phyloP scores from a whole-genome alignment of 92 coral and sea anemone species.

The Blastomussa wellsi region DNA sequence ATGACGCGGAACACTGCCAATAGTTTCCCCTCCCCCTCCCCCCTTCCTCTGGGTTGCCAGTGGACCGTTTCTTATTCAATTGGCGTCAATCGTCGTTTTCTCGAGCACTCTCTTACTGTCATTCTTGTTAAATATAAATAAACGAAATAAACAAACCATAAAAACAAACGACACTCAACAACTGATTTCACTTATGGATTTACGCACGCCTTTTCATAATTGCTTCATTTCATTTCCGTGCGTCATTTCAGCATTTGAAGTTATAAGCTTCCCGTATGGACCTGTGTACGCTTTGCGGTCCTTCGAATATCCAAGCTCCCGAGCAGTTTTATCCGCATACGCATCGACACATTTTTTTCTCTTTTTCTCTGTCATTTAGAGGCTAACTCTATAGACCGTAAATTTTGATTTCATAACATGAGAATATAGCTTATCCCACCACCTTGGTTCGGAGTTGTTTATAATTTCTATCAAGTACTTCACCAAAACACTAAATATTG shows the following conservation, averaged over 20 bases:
- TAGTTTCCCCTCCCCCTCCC: too few relatives aligned
- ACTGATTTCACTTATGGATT: neutral
- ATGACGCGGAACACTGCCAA: too few relatives aligned
- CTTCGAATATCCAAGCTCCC: neutral
- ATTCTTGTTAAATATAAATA: neutral
- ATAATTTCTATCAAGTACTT: neutral
- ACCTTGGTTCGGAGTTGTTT: neutral
- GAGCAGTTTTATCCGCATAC: neutral
- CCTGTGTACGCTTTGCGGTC: neutral
- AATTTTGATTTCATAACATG: neutral
- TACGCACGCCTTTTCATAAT: neutral
- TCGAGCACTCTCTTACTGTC: neutral
- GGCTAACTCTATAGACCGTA: neutral
- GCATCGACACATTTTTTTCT: neutral
- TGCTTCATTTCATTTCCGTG: neutral
- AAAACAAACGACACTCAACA: neutral
- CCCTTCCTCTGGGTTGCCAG: too few relatives aligned
- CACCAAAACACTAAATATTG: neutral
- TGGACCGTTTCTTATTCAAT: too few relatives aligned
- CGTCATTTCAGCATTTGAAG: neutral
- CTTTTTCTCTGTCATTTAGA: neutral
- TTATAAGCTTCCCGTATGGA: neutral
- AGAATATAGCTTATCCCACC: neutral
- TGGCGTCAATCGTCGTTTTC: neutral
- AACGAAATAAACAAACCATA: slow-evolving; percentile 5